Percentiles rank a stretch among this genome's conserved stretches.
Conservation (phyloP, 2,888 invertebrate species). For the Taenaris catops region DNA sequence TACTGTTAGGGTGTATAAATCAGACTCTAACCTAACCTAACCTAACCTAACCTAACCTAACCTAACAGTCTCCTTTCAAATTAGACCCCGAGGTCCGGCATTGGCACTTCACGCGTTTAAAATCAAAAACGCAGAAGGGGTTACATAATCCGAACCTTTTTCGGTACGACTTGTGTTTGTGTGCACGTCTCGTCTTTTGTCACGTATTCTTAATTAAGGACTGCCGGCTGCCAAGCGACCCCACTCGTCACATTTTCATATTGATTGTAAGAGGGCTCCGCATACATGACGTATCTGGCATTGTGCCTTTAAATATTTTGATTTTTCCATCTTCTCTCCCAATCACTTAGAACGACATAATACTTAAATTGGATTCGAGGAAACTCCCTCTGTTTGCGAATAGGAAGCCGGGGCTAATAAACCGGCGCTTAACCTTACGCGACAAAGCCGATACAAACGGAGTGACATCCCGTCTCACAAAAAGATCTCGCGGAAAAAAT, state of each 20-base stretch:
- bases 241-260: conserved; percentile 69
- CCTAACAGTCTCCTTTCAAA: conserved; percentile 75
- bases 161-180: conserved; percentile 66
- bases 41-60: too few species aligned
- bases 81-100: conserved; percentile 60
- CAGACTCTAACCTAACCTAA: too few species aligned
- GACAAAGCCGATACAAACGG: conserved; percentile 78
- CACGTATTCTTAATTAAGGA: conserved; percentile 81
- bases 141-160: conserved; percentile 78
- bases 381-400: conserved; percentile 63
- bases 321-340: conserved; percentile 16
- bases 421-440: conserved; percentile 75
- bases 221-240: conserved; percentile 61
- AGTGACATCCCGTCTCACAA: conserved; percentile 72
- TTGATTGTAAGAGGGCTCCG: conserved; percentile 59
- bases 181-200: conserved; percentile 78
- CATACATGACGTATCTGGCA: conserved; percentile 37
- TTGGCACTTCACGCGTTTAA: conserved; percentile 73
- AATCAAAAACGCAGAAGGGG: conserved; percentile 79
- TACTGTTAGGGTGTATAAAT: too few species aligned
- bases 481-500: conserved; percentile 75
- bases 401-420: conserved; percentile 75
- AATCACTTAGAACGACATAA: conserved; percentile 24
- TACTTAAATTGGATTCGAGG: conserved; percentile 50
- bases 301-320: conserved; percentile 46